These are phyloP conservation scores for Artibeus lituratus DNA, from an alignment of 2,797 vertebrate species.

Conservation along the genomic window DNA sequence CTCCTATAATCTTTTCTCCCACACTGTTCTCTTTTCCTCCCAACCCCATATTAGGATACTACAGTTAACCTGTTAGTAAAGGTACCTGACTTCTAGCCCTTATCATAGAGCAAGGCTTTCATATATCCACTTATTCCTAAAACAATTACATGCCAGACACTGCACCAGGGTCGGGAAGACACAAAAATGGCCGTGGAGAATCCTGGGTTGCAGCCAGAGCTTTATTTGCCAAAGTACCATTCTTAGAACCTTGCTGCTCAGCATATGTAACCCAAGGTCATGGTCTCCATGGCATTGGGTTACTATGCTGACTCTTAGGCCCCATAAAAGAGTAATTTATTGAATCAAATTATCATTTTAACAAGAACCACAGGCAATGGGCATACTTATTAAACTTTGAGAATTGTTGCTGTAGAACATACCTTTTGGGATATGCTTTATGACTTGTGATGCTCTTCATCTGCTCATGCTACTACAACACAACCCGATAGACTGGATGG, in stretches of 20 bases:
- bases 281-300: accelerated
- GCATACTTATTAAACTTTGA: neutral
- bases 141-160: neutral
- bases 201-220: neutral
- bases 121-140: neutral
- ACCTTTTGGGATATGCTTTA: neutral
- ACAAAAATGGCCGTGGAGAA: neutral
- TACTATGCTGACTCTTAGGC: neutral
- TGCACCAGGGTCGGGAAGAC: neutral
- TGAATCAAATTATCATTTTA: neutral
- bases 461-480: neutral
- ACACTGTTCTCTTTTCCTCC: neutral
- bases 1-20: neutral
- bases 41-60: neutral
- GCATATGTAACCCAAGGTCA: too few relatives aligned
- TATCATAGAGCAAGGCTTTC: neutral
- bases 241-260: neutral
- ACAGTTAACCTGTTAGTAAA: neutral
- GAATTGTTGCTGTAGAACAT: neutral
- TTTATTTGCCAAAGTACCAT: neutral
- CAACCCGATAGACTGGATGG: neutral
- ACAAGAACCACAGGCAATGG: neutral
- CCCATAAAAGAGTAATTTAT: neutral
- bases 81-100: neutral
- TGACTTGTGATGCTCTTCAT: neutral